Percentiles rank a stretch among this genome's conserved stretches.
Evolutionary conservation across 2,113 vertebrate genomes (phyloP).

Genomic region (Melanerpes aurifrons): DNA sequence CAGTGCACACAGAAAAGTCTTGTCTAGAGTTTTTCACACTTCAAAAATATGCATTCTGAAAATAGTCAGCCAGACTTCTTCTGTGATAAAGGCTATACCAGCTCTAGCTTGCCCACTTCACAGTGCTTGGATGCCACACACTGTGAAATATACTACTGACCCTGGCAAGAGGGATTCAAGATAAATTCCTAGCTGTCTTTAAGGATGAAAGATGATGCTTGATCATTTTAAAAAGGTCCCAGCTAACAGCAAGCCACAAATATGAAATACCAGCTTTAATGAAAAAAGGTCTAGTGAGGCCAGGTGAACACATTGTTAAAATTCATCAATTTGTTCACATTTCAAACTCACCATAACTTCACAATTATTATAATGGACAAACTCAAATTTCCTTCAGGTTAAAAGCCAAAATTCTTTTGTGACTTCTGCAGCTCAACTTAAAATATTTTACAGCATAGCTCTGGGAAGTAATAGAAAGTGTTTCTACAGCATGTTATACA

Average conservation of each 20-base stretch:
- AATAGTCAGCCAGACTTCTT: neutral
- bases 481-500: neutral
- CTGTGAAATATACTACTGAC: neutral
- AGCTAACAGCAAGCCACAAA: neutral
- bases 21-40: neutral
- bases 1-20: neutral
- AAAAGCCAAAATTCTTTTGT: conserved; percentile 20
- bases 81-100: neutral
- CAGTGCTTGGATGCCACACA: neutral
- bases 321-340: neutral
- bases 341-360: neutral
- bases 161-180: neutral
- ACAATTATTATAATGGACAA: neutral
- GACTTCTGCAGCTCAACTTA: neutral
- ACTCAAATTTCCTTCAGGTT: neutral
- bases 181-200: neutral
- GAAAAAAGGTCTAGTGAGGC: neutral
- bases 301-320: neutral
- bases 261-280: neutral
- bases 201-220: neutral
- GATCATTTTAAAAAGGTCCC: neutral
- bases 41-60: neutral
- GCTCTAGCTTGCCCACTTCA: neutral
- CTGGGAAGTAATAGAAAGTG: neutral
- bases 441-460: neutral